Percentiles rank a stretch among this genome's conserved stretches.
Conservation (phyloP, 1,140 invertebrate species). For the Akabosia matsudoensis region DNA sequence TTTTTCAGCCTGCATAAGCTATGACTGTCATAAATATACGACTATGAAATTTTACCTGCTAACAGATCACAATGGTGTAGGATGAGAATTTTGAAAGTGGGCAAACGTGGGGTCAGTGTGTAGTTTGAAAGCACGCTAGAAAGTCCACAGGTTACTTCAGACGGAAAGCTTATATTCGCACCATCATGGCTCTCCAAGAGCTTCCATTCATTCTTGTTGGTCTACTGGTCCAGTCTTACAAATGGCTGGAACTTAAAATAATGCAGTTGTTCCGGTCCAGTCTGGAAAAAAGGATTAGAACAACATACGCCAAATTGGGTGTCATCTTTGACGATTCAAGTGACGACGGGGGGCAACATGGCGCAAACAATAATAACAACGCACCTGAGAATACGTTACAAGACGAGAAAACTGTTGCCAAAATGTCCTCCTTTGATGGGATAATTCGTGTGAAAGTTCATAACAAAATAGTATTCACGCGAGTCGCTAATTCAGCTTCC, state of each 20-base stretch:
- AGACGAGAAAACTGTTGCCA: not conserved
- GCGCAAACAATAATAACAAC: not conserved
- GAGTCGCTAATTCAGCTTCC: not conserved
- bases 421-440: not conserved
- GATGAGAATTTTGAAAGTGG: not conserved
- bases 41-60: not conserved
- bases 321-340: not conserved
- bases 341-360: not conserved
- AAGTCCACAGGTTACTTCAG: not conserved
- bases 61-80: not conserved
- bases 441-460: not conserved
- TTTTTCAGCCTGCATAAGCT: no score
- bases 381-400: not conserved
- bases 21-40: not conserved
- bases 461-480: not conserved
- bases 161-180: no score
- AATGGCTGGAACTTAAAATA: constrained; percentile 16
- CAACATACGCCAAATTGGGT: not conserved
- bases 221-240: constrained; percentile 1
- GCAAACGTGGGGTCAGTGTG: not conserved
- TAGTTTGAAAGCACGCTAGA: not conserved
- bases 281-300: constrained; percentile 6
- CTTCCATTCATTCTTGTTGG: not conserved
- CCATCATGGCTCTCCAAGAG: not conserved
- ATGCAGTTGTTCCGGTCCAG: not conserved